Base-by-base conservation (phyloP, 1,140 invertebrate species). In the Cyrtorhinus lividipennis region DNA sequence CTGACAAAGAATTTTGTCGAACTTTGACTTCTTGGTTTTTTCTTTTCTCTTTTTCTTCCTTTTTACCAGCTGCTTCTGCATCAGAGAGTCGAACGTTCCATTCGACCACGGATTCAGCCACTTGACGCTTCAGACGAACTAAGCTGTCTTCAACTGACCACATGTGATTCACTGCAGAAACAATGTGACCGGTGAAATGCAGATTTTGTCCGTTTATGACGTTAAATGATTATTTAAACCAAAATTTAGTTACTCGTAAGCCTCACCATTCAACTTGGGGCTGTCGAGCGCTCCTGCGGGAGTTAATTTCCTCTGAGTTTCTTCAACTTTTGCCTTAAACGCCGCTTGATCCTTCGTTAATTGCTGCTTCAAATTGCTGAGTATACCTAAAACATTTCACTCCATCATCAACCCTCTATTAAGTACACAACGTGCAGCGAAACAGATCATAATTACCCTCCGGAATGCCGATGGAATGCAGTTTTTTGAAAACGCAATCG, bases 241-340 rank as follows among this genome's bases (percentile, higher is more conserved):
- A 38, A 12, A n/a, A n/a, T n/a, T n/a, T n/a, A n/a, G n/a, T n/a
- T n/a, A n/a, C n/a, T n/a, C n/a, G n/a, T n/a, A 53, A 24, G 24
- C 44, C 64, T 63, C n/a, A 65, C 66, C 60, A 20, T 20, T 53
- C 48, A 53, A 20, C 18, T 53, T 53, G 10, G 48, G 48, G 18
- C 48, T 53, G 48, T 53, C 48, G 82, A 71, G 12, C 10, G 48
- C 13, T 10, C 48, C 48, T 0, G 82, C 81, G 0, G 82, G 84
- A 0, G 83, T 85, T 10, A 86, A 67, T 66, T 83, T 82, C 18
- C 85, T 67, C 67, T 90, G 86, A 56, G 87, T 80, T 64, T 87
- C 83, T 70, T 88, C 86, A 57, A 88, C 82, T 69, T 81, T 83
- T 60, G 80, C 79, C 67, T 86, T 86, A 62, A 89, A 88, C 30